phyloP scores from a whole-genome alignment of 1,140 invertebrate species.

The Rhopalosiphum maidis region DNA sequence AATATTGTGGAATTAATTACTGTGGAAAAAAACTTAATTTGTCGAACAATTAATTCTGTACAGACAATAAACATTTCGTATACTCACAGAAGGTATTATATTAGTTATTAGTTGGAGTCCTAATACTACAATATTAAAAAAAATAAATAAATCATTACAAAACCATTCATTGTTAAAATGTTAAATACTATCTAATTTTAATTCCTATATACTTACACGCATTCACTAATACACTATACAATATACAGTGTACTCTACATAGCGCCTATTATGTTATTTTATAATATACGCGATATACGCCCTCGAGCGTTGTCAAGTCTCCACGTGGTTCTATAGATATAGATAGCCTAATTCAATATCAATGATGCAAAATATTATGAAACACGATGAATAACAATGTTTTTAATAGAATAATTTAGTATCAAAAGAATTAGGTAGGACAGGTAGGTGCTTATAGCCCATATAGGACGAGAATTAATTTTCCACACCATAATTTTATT shows the following conservation, averaged over 20 bases:
- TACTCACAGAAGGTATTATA: not conserved
- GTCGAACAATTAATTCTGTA: not conserved
- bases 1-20: not conserved
- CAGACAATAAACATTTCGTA: not conserved
- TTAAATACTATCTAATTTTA: not conserved
- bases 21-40: not conserved
- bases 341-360: constrained; percentile 24
- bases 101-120: not conserved
- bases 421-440: not conserved
- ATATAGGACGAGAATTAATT: not conserved
- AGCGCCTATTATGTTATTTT: not conserved
- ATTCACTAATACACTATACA: not conserved
- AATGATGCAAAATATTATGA: constrained; percentile 6
- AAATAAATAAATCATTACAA: not conserved
- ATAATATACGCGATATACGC: not conserved
- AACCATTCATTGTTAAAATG: not conserved
- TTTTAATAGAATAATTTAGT: constrained; percentile 2
- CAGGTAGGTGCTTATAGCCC: not conserved
- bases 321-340: not conserved
- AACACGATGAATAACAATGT: not conserved
- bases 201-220: not conserved
- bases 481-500: not conserved
- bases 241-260: too few relatives aligned
- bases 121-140: not conserved
- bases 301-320: not conserved